Conservation (phyloP, 2,113 vertebrate species). For the Stegastes partitus region DNA sequence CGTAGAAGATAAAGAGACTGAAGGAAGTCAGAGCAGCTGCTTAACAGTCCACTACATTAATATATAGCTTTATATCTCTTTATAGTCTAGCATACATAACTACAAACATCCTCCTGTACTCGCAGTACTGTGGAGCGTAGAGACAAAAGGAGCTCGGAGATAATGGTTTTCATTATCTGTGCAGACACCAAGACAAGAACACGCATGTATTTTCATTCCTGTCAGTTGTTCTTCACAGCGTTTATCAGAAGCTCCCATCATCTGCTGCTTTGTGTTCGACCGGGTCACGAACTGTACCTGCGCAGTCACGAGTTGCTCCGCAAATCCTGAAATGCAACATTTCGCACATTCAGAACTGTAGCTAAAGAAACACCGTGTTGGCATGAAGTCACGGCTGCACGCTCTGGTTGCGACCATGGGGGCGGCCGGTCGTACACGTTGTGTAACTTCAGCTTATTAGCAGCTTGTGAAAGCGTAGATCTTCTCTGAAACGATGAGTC, state of each 20-base stretch:
- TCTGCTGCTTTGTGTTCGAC: conserved; percentile 35
- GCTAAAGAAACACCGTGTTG: background rate
- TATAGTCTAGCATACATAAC: background rate
- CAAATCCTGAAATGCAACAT: conserved; percentile 62
- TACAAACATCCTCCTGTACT: background rate
- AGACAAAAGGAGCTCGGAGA: conserved; percentile 25
- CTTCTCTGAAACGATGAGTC: too few species aligned
- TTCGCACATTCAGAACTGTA: conserved; percentile 36
- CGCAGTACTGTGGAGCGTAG: background rate
- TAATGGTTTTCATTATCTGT: conserved; percentile 53
- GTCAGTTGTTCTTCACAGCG: conserved; percentile 7
- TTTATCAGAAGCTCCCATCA: conserved; percentile 46
- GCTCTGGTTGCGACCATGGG: background rate
- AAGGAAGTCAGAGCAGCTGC: background rate
- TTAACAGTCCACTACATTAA: background rate
- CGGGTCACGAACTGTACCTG: conserved; percentile 42
- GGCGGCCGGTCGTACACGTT: too few species aligned
- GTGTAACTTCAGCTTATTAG: too few species aligned
- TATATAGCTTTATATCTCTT: too few species aligned
- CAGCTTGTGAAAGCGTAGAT: too few species aligned
- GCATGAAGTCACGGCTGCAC: background rate
- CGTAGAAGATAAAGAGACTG: background rate
- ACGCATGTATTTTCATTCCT: conserved; percentile 42
- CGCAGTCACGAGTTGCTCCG: background rate
- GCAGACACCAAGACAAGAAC: conserved; percentile 33